Base-by-base conservation (phyloP, 2,888 invertebrate genomes). In the Dicranocentrus wangi region DNA sequence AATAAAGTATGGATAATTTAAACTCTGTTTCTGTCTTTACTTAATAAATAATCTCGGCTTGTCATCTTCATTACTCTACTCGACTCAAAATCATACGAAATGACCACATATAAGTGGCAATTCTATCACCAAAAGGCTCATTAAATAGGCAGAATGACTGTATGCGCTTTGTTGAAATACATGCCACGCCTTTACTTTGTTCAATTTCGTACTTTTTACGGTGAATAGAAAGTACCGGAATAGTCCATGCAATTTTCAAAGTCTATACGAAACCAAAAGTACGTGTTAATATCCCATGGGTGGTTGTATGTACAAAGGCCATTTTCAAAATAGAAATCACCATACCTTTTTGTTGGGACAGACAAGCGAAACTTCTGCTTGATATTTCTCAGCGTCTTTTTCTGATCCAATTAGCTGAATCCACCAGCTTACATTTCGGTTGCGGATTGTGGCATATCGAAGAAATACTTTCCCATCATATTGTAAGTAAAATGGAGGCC, bases 401-500 rank as follows among this genome's bases (percentile, higher is more conserved):
- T 72, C 72, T 21, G 28, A 53, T 19, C 72, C 72, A 63, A 72
- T 63, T 2, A 72, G 23, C 17, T 61, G 51, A 1, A 72, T 21
- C 72, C 72, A 72, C 47, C 39, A 72, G 1, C 28, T 32, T 8
- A 63, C 32, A 10, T 15, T 32, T 15, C 63, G 27, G 32, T 72
- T 72, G 5, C 32, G 47, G 51, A 72, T 61, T 1, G 51, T 15
- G 1, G 72, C 72, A 63, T 8, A 47, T 0, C 72, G 72, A 15
- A 72, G 53, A 53, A 72, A 72, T 15, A 19, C 28, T 32, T 32
- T 61, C 10, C 63, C 63, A 32, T 72, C 72, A 23, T 51, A 72
- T 7, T 72, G 17, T 32, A 72, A 10, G 28, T 63, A 72, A 23
- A 21, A 72, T 15, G 72, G 72, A 0, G 63, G 51, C 72, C 72